Evolutionary conservation across 2,888 invertebrate species (phyloP).

Genomic region (Rhamnusium bicolor): DNA sequence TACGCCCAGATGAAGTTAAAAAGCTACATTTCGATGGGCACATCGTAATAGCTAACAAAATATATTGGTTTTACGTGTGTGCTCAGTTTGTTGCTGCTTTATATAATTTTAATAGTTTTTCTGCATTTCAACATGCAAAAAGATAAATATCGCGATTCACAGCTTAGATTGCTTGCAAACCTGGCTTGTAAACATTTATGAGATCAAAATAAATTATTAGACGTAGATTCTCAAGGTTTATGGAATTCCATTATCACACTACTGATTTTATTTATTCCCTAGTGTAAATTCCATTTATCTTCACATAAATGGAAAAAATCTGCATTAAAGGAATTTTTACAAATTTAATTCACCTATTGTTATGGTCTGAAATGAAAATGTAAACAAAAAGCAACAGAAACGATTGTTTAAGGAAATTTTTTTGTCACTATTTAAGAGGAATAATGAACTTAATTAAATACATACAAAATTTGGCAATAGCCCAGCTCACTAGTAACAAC

Average conservation of each 20-base stretch:
- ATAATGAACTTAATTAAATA: too few species aligned
- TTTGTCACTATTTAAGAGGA: too few species aligned
- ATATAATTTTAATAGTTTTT: neutral
- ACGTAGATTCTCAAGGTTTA: constrained; percentile 11
- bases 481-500: too few species aligned
- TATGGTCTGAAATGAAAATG: too few species aligned
- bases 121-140: constrained; percentile 18
- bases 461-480: too few species aligned
- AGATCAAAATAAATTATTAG: constrained; percentile 10
- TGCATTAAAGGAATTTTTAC: too few species aligned
- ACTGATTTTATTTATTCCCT: neutral
- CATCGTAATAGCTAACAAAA: neutral
- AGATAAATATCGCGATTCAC: constrained; percentile 14
- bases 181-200: constrained; percentile 23
- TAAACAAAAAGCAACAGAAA: too few species aligned
- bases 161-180: constrained; percentile 17
- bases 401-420: too few species aligned
- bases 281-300: too few species aligned
- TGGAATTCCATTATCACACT: constrained; percentile 9
- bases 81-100: neutral
- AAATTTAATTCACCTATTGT: too few species aligned
- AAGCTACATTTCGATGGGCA: constrained; percentile 17
- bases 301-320: too few species aligned
- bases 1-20: constrained; percentile 22
- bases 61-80: neutral